Conservation (phyloP, 2,888 invertebrate species). For the Synanthedon vespiformis region DNA sequence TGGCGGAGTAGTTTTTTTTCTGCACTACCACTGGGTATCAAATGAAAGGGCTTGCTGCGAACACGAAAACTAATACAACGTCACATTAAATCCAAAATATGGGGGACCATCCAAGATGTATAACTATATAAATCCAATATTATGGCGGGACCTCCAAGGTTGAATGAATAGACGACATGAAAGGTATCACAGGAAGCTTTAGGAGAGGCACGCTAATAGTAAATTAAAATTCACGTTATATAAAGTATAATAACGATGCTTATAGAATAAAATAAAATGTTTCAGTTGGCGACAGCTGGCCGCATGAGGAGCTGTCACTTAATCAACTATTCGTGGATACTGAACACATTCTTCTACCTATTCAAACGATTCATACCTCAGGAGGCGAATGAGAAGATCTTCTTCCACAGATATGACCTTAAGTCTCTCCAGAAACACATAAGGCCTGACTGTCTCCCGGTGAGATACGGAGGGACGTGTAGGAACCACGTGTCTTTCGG, state of each 20-base stretch:
- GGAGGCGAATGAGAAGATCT: slow-evolving; percentile 64
- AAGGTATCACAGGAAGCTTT: no score
- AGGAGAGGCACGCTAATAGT: no score
- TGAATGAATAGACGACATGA: no score
- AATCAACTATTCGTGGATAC: slow-evolving; percentile 83
- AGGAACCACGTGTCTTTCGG: slow-evolving; percentile 66
- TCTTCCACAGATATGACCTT: slow-evolving; percentile 50
- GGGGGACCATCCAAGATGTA: no score
- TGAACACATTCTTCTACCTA: slow-evolving; percentile 79
- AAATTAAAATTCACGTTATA: no score
- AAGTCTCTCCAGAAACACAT: slow-evolving; percentile 49
- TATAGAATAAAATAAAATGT: slow-evolving; percentile 7
- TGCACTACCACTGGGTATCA: no score
- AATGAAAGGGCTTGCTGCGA: no score
- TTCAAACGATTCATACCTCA: slow-evolving; percentile 81
- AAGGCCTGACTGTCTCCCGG: slow-evolving; percentile 33
- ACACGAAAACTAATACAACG: no score
- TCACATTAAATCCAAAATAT: no score
- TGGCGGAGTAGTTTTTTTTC: no score
- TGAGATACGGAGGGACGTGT: slow-evolving; percentile 55
- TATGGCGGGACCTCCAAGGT: no score
- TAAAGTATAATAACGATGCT: not conserved
- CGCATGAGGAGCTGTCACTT: slow-evolving; percentile 77
- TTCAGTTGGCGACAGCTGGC: slow-evolving; percentile 75
- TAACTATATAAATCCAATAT: no score